These are phyloP conservation scores for Poeciliopsis paucimaculata DNA, from an alignment of 2,797 vertebrate genomes.

Conservation along the genomic window DNA sequence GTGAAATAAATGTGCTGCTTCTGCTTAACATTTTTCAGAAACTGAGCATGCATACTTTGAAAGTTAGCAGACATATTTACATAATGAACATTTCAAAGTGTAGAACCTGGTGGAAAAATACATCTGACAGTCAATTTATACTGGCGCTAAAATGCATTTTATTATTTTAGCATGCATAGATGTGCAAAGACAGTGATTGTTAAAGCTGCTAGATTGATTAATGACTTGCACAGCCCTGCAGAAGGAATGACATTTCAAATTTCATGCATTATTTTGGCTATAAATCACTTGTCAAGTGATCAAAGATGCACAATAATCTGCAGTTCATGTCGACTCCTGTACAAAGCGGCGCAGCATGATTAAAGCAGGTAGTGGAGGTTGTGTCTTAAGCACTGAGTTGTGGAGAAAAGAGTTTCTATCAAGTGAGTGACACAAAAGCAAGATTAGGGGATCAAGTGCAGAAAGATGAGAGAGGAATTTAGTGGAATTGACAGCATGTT, in stretches of 20 bases:
- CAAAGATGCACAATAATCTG: constrained; percentile 18
- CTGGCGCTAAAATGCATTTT: background rate
- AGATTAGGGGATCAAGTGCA: constrained; percentile 74
- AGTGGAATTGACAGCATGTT: constrained; percentile 70
- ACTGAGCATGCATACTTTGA: background rate
- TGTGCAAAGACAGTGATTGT: background rate
- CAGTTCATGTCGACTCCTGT: background rate
- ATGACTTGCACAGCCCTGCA: background rate
- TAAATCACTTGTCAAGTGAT: constrained; percentile 12
- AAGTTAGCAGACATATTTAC: constrained; percentile 17
- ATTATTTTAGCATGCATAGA: background rate
- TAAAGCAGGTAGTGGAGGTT: constrained; percentile 43
- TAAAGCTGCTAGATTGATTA: constrained; percentile 11
- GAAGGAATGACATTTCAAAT: constrained; percentile 12
- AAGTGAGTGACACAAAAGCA: constrained; percentile 72
- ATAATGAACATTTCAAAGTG: constrained; percentile 3
- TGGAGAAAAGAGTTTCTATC: constrained; percentile 61
- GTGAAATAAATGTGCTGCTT: constrained; percentile 19
- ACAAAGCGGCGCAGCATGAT: constrained; percentile 26
- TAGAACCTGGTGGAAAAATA: background rate
- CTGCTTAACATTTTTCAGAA: constrained; percentile 11
- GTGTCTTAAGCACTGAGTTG: constrained; percentile 54
- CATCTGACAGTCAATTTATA: constrained; percentile 5
- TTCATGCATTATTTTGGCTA: constrained; percentile 1
- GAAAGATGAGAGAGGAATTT: constrained; percentile 69